Percentiles rank a stretch among this genome's conserved stretches.
These are phyloP conservation scores for Glyphotaelius pellucidus DNA, from an alignment of 2,888 invertebrate species.

Conservation along the genomic window DNA sequence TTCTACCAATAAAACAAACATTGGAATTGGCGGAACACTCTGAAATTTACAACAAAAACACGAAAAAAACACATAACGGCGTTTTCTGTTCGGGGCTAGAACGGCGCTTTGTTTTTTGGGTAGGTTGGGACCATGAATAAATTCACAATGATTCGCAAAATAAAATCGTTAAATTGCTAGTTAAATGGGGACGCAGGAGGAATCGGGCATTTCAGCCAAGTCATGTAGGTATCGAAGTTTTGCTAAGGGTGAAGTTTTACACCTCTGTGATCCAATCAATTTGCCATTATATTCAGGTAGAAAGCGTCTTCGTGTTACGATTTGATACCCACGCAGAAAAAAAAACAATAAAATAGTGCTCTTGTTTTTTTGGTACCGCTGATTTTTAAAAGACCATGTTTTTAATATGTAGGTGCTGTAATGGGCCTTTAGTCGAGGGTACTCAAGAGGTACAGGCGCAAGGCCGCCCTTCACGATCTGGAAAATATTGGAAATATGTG, in stretches of 20 bases:
- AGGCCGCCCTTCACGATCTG: neutral
- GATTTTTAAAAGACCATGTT: neutral
- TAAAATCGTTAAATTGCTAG: slow-evolving; percentile 12
- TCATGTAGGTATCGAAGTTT: neutral
- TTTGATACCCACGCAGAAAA: neutral
- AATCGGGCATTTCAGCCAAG: neutral
- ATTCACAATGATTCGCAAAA: slow-evolving; percentile 54
- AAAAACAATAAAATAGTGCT: neutral
- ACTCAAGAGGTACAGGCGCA: neutral
- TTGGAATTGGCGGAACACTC: slow-evolving; percentile 59
- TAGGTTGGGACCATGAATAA: slow-evolving; percentile 39
- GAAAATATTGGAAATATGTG: too few species aligned
- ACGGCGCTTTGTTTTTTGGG: slow-evolving; percentile 45
- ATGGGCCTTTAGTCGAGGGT: neutral
- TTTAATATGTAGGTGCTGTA: neutral
- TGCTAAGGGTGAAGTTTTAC: slow-evolving; percentile 52
- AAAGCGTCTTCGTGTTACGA: slow-evolving; percentile 35
- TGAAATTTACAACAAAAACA: neutral
- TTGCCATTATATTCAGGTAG: slow-evolving; percentile 45
- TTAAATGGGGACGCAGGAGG: neutral
- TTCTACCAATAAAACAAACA: slow-evolving; percentile 65
- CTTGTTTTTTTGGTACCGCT: neutral
- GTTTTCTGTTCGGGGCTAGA: slow-evolving; percentile 2
- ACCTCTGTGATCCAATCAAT: slow-evolving; percentile 58
- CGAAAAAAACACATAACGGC: slow-evolving; percentile 43